phyloP scores from a whole-genome alignment of 92 coral and sea anemone genomes.

The Porites cylindrica region DNA sequence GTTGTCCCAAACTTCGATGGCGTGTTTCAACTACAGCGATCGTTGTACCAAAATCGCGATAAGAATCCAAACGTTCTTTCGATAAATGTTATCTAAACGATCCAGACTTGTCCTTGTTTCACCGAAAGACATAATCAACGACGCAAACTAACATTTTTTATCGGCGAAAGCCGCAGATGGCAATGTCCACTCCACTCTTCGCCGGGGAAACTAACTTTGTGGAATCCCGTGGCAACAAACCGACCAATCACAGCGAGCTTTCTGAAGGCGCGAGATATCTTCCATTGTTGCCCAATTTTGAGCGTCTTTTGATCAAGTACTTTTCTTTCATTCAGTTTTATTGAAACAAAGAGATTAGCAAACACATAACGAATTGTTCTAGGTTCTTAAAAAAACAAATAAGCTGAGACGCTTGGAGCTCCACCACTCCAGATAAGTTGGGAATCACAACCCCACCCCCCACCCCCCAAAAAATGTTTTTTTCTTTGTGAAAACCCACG shows the following conservation, averaged over 20 bases:
- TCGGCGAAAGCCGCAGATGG: neutral
- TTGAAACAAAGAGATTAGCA: neutral
- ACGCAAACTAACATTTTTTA: neutral
- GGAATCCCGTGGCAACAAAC: slow-evolving; percentile 46
- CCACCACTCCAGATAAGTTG: neutral
- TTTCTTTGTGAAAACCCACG: too few species aligned
- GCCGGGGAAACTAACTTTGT: slow-evolving; percentile 49
- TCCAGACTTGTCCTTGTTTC: neutral
- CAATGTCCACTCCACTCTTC: neutral
- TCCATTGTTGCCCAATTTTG: neutral
- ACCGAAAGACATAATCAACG: neutral
- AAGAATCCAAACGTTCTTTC: neutral
- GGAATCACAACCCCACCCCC: neutral
- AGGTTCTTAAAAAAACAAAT: neutral
- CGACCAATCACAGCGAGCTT: slow-evolving; percentile 19
- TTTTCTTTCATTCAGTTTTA: neutral
- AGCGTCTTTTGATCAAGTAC: neutral
- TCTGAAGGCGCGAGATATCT: neutral
- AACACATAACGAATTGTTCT: neutral
- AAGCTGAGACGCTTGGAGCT: neutral
- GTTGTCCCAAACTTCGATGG: neutral
- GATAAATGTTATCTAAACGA: too few species aligned
- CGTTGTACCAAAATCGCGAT: neutral
- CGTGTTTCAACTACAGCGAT: neutral
- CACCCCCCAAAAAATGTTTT: too few species aligned